Evolutionary conservation across 2,797 vertebrate genomes (phyloP), one percentile per base, ranked within the genome.

Genomic region (Fistularia commersonii): DNA sequence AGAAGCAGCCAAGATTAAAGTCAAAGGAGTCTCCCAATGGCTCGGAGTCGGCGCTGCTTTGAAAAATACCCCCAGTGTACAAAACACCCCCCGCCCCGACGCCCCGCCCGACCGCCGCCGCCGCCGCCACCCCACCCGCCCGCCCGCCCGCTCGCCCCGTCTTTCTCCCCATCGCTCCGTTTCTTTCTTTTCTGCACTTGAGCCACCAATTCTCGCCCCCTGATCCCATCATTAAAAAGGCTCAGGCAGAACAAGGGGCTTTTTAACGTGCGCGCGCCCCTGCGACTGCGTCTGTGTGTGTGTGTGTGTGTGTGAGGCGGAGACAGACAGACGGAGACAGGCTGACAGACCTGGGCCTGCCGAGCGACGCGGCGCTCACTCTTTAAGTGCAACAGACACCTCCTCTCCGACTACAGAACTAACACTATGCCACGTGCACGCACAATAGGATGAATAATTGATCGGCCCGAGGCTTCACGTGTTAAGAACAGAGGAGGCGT

Each of bases 401-500:
- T 85, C 83, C 86, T 88, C 80, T 70, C 77, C 74, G 84, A 89
- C 87, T 88, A 85, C 88, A 90, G 84, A 88, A 88, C 86, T 75
- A 66, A 82, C 86, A 84, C 84, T 81, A 66, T 82, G 80, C 76
- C 83, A 77, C 79, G 85, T 77, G 82, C 89, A 91, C 89, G 85
- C 90, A 94, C 91, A 94, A 92, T 89, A 84, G 87, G 78, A 95
- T 98, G 85, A 97, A 96, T 97, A 94, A 97, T 97, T 94, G 86
- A 96, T 87, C 64, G 74, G 81, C 79, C 84, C 80, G 88, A 89
- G 93, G 93, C 89, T 90, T 92, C 88, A 80, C 87, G 88, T 83
- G 91, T 91, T 90, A 91, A 90, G 77, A 90, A 91, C 77, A 86
- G 89, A 88, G 87, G 80, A 87, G 90, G 92, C 77, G 90, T 88